Evolutionary conservation across 1,140 invertebrate genomes (phyloP).

Genomic region (Drosophila micromelanica): DNA sequence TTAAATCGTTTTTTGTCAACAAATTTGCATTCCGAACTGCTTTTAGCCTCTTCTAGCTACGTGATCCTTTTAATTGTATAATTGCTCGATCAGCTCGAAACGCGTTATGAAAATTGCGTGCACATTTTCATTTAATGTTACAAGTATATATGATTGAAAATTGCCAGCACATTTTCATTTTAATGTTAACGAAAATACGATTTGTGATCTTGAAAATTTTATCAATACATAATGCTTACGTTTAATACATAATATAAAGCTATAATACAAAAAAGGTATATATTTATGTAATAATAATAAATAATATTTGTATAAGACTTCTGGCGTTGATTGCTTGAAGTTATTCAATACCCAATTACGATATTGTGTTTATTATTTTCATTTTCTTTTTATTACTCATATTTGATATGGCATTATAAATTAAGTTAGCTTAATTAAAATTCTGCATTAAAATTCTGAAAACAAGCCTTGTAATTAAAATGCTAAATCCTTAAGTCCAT

Average conservation of each 20-base stretch:
- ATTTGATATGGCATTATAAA: not conserved
- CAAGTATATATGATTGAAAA: conserved; percentile 7
- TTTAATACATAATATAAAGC: conserved; percentile 74
- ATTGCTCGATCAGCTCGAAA: conserved; percentile 17
- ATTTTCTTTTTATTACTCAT: not conserved
- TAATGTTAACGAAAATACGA: conserved; percentile 74
- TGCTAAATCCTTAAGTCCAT: no score
- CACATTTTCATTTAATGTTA: conserved; percentile 25
- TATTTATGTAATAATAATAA: conserved; percentile 42
- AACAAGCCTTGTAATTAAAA: no score
- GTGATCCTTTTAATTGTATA: conserved; percentile 22
- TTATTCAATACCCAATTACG: conserved; percentile 42
- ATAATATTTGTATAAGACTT: conserved; percentile 58
- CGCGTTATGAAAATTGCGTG: conserved; percentile 32
- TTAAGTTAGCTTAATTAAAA: not conserved
- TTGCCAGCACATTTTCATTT: conserved; percentile 19
- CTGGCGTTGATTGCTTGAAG: conserved; percentile 73
- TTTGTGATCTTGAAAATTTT: conserved; percentile 80
- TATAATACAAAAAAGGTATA: conserved; percentile 47
- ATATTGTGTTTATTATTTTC: not conserved
- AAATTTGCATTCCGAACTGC: not conserved
- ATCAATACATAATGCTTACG: conserved; percentile 69
- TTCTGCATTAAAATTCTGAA: no score
- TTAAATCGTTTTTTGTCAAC: not conserved
- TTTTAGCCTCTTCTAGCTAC: conserved; percentile 15